phyloP scores from a whole-genome alignment of 2,888 invertebrate species.

The Cataglyphis albicans region DNA sequence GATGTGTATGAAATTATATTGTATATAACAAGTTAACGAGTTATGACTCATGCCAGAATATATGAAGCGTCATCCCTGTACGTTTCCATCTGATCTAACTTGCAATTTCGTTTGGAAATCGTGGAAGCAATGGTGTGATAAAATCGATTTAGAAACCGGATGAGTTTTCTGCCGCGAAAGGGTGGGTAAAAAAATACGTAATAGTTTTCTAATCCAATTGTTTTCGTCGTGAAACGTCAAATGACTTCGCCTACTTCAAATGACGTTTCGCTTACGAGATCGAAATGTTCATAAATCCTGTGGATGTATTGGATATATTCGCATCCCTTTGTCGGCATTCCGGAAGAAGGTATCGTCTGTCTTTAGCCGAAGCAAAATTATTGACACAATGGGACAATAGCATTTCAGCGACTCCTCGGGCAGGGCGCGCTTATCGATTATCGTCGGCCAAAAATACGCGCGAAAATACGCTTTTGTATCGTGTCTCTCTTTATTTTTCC shows the following conservation, averaged over 20 bases:
- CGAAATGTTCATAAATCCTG: conserved; percentile 44
- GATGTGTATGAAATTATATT: not conserved
- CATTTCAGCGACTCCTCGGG: conserved; percentile 31
- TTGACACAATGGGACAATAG: conserved; percentile 45
- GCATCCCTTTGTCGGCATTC: conserved; percentile 27
- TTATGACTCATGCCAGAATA: conserved; percentile 10
- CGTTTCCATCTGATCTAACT: conserved; percentile 25
- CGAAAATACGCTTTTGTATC: conserved; percentile 57
- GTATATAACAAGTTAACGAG: conserved; percentile 1
- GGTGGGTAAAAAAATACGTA: not conserved
- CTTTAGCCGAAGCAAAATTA: not conserved
- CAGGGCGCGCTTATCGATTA: conserved; percentile 66
- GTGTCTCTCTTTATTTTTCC: conserved; percentile 14
- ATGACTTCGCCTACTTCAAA: conserved; percentile 26
- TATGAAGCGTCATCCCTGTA: conserved; percentile 1
- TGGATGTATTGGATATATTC: conserved; percentile 11
- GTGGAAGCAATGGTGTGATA: not conserved
- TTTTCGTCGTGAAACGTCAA: not conserved
- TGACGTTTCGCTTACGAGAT: conserved; percentile 39
- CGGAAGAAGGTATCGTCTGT: conserved; percentile 46
- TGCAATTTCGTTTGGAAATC: conserved; percentile 4
- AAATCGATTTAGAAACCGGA: conserved; percentile 37
- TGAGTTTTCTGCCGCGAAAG: conserved; percentile 13
- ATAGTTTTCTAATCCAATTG: conserved; percentile 45
- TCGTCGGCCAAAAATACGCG: conserved; percentile 67